Conservation (phyloP, 1,140 invertebrate genomes). For the Pseudomyrmex dendroicus region DNA sequence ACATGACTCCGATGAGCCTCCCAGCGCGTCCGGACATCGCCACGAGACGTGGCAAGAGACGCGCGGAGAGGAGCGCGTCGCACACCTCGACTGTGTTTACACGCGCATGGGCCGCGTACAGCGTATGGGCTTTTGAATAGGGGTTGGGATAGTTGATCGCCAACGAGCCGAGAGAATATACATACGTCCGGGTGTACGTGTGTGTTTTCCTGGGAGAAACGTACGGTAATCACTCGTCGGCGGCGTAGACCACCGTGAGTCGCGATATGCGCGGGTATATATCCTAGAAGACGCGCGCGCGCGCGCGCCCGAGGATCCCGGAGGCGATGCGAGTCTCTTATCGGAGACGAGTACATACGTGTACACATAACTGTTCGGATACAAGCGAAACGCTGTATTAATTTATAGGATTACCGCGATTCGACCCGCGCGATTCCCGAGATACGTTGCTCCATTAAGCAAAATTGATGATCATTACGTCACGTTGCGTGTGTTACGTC, state of each 20-base stretch:
- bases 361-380: conserved; percentile 35
- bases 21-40: conserved; percentile 42
- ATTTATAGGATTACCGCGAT: conserved; percentile 50
- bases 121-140: neutral
- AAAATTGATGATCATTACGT: neutral
- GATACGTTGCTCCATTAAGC: conserved; percentile 33
- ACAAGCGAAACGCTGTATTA: conserved; percentile 19
- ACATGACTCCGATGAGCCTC: conserved; percentile 55
- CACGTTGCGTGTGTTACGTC: neutral
- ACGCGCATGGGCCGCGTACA: conserved; percentile 24
- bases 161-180: conserved; percentile 32
- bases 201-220: conserved; percentile 39
- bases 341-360: conserved; percentile 17
- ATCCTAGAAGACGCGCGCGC: conserved; percentile 10
- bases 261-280: conserved; percentile 9
- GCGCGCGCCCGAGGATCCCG: conserved; percentile 4
- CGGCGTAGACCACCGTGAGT: conserved; percentile 50
- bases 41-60: conserved; percentile 14
- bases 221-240: conserved; percentile 52
- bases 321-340: conserved; percentile 43
- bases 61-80: conserved; percentile 7
- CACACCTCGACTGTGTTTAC: conserved; percentile 42
- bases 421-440: conserved; percentile 30
- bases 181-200: conserved; percentile 23
- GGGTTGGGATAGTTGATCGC: conserved; percentile 35